Evolutionary conservation across 2,888 invertebrate genomes (phyloP).

Genomic region (Ramazzottius varieornatus): DNA sequence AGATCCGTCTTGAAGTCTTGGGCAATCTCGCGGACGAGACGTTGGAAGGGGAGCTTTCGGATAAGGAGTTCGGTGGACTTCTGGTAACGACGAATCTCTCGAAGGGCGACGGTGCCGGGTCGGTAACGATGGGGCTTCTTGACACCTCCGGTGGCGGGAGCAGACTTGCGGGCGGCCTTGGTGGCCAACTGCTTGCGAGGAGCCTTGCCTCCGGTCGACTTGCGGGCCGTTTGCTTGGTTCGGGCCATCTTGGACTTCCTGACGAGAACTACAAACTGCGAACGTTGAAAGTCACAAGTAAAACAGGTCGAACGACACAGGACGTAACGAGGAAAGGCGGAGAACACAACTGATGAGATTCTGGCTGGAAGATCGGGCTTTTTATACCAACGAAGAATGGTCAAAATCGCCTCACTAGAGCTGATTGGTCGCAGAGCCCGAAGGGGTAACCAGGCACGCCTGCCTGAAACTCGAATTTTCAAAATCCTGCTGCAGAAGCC

Average conservation of each 20-base stretch:
- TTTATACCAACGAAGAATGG: too few relatives aligned
- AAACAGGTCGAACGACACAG: too few relatives aligned
- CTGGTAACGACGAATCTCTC: conserved; percentile 88
- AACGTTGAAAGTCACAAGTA: too few relatives aligned
- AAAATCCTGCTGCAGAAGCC: too few relatives aligned
- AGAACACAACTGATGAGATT: too few relatives aligned
- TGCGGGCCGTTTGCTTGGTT: conserved; percentile 91
- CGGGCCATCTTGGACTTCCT: conserved; percentile 43
- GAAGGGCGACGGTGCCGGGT: conserved; percentile 80
- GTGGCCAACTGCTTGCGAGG: conserved; percentile 76
- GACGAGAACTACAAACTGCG: not conserved
- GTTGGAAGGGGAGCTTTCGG: conserved; percentile 80
- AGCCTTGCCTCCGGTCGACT: conserved; percentile 86
- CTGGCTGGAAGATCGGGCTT: too few relatives aligned
- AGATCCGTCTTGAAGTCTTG: conserved; percentile 89
- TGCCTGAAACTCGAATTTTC: too few relatives aligned
- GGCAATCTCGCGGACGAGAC: conserved; percentile 81
- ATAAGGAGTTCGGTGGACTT: conserved; percentile 82
- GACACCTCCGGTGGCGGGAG: conserved; percentile 75
- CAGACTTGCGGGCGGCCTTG: conserved; percentile 78
- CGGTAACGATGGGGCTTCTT: conserved; percentile 89
- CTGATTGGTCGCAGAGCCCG: too few relatives aligned
- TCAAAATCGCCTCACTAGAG: too few relatives aligned
- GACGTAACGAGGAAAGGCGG: too few relatives aligned
- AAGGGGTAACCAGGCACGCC: too few relatives aligned